Percentiles rank a stretch among this genome's conserved stretches.
These are phyloP conservation scores for Prunella himalayana DNA, from an alignment of 2,113 vertebrate species.

Conservation along the genomic window DNA sequence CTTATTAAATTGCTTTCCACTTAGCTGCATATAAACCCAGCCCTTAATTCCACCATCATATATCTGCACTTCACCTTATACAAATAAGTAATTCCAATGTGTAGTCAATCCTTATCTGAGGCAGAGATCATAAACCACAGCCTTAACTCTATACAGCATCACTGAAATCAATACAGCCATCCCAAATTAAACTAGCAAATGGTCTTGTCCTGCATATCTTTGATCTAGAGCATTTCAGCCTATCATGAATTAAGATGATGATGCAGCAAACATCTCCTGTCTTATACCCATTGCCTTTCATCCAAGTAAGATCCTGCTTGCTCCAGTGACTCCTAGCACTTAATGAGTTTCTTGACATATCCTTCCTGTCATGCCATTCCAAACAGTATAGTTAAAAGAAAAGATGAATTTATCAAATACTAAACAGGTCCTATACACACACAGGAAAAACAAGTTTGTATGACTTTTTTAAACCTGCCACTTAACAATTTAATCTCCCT, in stretches of 20 bases:
- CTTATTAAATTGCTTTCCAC: not conserved
- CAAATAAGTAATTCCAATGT: not conserved
- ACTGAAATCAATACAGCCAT: not conserved
- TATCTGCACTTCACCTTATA: not conserved
- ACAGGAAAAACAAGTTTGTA: not conserved
- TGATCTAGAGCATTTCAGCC: not conserved
- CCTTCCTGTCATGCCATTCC: not conserved
- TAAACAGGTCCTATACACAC: not conserved
- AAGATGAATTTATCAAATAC: not conserved
- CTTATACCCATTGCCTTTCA: not conserved
- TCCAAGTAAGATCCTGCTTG: not conserved
- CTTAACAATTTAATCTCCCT: not conserved
- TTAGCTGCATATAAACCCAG: not conserved
- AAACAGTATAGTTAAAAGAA: not conserved
- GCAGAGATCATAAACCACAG: not conserved
- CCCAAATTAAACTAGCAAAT: not conserved
- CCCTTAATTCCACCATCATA: not conserved
- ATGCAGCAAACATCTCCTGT: not conserved
- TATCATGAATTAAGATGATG: not conserved
- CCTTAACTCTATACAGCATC: not conserved
- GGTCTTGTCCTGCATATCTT: not conserved
- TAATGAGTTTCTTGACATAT: not conserved
- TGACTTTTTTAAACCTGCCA: not conserved
- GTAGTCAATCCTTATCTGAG: conserved; percentile 15
- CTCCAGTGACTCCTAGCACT: not conserved